phyloP scores from a whole-genome alignment of 2,888 invertebrate species.

The Leptothorax acervorum region DNA sequence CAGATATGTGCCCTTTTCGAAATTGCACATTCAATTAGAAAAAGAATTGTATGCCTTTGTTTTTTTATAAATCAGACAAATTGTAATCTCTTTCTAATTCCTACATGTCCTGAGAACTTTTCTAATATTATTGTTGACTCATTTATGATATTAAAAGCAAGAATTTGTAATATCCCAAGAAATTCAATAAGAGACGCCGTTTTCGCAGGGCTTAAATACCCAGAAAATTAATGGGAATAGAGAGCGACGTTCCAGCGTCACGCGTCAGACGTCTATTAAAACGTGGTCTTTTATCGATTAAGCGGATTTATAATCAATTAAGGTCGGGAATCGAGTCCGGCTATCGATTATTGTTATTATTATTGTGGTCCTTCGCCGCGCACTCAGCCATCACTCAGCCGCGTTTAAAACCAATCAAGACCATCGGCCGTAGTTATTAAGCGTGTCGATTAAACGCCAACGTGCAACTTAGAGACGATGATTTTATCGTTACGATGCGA shows the following conservation, averaged over 20 bases:
- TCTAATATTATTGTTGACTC: background rate
- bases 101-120: background rate
- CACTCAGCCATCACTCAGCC: conserved; percentile 25
- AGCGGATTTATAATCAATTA: conserved; percentile 50
- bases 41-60: background rate
- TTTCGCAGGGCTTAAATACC: background rate
- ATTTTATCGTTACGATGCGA: conserved; percentile 28
- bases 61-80: background rate
- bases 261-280: conserved; percentile 47
- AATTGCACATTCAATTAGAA: background rate
- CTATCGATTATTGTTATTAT: conserved; percentile 51
- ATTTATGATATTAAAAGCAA: background rate
- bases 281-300: conserved; percentile 40
- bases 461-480: background rate
- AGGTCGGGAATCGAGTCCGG: background rate
- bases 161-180: conserved; percentile 19
- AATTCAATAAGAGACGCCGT: conserved; percentile 31
- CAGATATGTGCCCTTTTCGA: too few species aligned
- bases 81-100: background rate
- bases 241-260: background rate
- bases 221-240: conserved; percentile 27
- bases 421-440: conserved; percentile 37
- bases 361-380: conserved; percentile 19
- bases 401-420: conserved; percentile 50
- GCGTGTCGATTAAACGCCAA: conserved; percentile 47